A percentile compares a stretch with the other conserved stretches of the same genome.
These are phyloP conservation scores for Beaufortia kweichowensis DNA, from an alignment of 2,113 vertebrate genomes.

Conservation along the genomic window DNA sequence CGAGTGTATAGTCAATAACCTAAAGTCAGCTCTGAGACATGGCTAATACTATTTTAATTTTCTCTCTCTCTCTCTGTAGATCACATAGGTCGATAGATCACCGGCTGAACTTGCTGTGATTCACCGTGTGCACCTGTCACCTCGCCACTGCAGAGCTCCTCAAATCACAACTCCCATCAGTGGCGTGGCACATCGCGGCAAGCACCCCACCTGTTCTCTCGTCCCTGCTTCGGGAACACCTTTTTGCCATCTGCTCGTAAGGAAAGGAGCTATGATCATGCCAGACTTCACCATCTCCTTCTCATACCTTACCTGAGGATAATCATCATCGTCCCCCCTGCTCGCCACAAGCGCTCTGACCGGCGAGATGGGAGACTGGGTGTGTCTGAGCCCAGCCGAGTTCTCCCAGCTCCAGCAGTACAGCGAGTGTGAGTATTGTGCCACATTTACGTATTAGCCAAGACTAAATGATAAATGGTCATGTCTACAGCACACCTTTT, in stretches of 20 bases:
- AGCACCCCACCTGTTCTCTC: slow-evolving; percentile 35
- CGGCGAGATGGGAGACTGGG: slow-evolving; percentile 86
- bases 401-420: slow-evolving; percentile 92
- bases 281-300: slow-evolving; percentile 40
- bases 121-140: slow-evolving; percentile 30
- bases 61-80: slow-evolving; percentile 50
- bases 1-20: neutral
- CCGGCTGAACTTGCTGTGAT: slow-evolving; percentile 38
- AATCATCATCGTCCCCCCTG: slow-evolving; percentile 40
- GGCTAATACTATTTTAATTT: slow-evolving; percentile 18
- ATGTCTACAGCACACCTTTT: too few relatives aligned
- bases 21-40: neutral
- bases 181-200: slow-evolving; percentile 29
- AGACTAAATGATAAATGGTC: too few relatives aligned
- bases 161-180: slow-evolving; percentile 24
- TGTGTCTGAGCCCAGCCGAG: slow-evolving; percentile 86
- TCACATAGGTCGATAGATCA: slow-evolving; percentile 36
- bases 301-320: slow-evolving; percentile 55
- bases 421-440: slow-evolving; percentile 90
- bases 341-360: slow-evolving; percentile 12
- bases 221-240: slow-evolving; percentile 10
- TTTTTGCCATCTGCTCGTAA: slow-evolving; percentile 48
- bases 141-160: slow-evolving; percentile 18
- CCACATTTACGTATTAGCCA: neutral
- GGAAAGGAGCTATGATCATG: slow-evolving; percentile 55